Base-by-base conservation (phyloP, 2,113 vertebrate species). In the Entelurus aequoreus region DNA sequence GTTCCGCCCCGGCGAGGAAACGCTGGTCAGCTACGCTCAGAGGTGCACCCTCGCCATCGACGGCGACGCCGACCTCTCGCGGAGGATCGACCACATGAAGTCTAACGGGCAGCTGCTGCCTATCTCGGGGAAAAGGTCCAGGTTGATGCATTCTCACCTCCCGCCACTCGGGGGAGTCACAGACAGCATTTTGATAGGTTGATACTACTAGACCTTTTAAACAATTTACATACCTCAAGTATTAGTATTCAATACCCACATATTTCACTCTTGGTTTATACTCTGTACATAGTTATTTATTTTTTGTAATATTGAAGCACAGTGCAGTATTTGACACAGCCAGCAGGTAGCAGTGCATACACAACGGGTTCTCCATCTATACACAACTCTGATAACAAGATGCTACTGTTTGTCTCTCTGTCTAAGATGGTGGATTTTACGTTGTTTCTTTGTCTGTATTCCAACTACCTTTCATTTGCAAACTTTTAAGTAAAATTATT, bases 11-110 rank as follows among this genome's bases (percentile, higher is more conserved):
- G 84, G 89, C 12, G 85, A 89, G 55, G 86, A 89, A 66, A 89
- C 86, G 46, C 76, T 90, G 75, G 85, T 89, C 21, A 88, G 73
- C 76, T 89, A 87, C 13, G 89, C 84, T 28, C 86, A 88, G 44
- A 74, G 83, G 67, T 89, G 86, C 73, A 82, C 84, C 1, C 5
- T 83, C 63, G 78, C 82, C 47, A 89, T 90, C 3, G 86, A 88
- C 74, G 80, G 77, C 2, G 87, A 90, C 36, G 4, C 64, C 0
- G 85, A 80, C 1, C 79, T 88, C 35, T 76, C 82, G 65, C 66
- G 86, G 38, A 87, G 66, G 60, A 88, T 89, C 47, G 85, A 90
- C 61, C 77, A 76, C 58, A 87, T 89, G 88, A 89, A 87, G n/a
- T 83, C 85, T 5, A 84, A 71, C 6, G 84, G 85, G 6, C 83